Evolutionary conservation across 2,797 vertebrate species (phyloP).

Genomic region (Chlorospingus semifuscus): DNA sequence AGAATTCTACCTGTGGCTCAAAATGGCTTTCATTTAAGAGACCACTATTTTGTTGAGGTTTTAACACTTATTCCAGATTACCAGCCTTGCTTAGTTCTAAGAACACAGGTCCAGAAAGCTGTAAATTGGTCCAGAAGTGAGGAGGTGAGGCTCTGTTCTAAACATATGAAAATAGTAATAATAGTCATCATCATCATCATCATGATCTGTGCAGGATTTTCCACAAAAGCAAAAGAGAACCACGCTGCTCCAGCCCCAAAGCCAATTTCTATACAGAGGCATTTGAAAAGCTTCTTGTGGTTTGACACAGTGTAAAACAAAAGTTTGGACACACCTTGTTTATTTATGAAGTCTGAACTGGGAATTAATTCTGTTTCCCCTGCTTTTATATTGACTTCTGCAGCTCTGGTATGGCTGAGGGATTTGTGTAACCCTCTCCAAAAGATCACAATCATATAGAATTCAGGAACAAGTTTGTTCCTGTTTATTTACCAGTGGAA

Average conservation of each 20-base stretch:
- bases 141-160: background rate
- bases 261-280: background rate
- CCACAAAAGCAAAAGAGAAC: background rate
- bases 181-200: background rate
- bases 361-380: constrained; percentile 4
- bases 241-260: background rate
- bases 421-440: background rate
- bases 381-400: background rate
- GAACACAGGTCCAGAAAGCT: background rate
- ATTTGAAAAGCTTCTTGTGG: constrained; percentile 12
- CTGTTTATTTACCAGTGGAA: constrained; percentile 12
- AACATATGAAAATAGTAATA: background rate
- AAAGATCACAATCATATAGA: background rate
- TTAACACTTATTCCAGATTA: background rate
- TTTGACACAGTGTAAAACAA: constrained; percentile 15
- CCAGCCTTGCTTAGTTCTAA: background rate
- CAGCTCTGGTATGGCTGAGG: background rate
- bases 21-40: background rate
- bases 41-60: background rate
- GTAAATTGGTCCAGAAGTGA: background rate
- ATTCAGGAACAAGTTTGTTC: background rate
- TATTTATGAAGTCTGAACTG: constrained; percentile 37
- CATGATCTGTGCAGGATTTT: background rate
- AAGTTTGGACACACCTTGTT: background rate
- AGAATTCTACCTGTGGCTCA: background rate